Evolutionary conservation across 2,113 vertebrate genomes (phyloP), one percentile per base, ranked within the genome.

Genomic region (Phalacrocorax pelagicus): DNA sequence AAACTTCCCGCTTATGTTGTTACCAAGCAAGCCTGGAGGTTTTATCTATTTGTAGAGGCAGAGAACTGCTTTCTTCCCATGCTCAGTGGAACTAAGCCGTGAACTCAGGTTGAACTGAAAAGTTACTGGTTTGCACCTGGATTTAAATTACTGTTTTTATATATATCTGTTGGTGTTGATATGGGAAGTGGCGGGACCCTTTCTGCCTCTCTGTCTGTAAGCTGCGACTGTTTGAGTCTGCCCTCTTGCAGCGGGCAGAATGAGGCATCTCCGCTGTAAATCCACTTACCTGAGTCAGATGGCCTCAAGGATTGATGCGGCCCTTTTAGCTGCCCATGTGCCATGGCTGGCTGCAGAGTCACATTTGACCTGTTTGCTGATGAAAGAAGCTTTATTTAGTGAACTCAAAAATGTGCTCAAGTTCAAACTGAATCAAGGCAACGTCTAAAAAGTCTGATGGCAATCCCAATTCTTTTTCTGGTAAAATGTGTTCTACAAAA

Each of bases 181-280:
- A 10, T 1, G 13, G 47, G 21, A 71, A 40, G 86, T 13, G 19
- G 12, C 49, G 36, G 5, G 3, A 27, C 51, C 36, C 65, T 70
- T 73, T 59, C 72, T 71, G 4, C 52, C 29, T 21, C 61, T 72
- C 66, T 52, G 40, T 44, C 59, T 15, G 0, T 19, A n/a, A 24
- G 14, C 22, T 71, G 58, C n/a, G 29, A 9, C 44, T 40, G 75
- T 83, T 67, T 61, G 42, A 42, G 55, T 2, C 47, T 55, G 16
- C 27, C 18, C 36, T 75, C 40, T 34, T 0, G 0, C 32, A 63
- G 62, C 10, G 2, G 69, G 32, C 15, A 7, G 1, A 6, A 61
- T 46, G 20, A 63, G n/a, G 44, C 32, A 47, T 7, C 26, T 21
- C 2, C 1, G 34, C 70, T 85, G 52, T n/a, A 75, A 89, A 81